These are phyloP conservation scores for Brachionus rotundiformis DNA, from an alignment of 1,140 invertebrate genomes.

Conservation along the genomic window DNA sequence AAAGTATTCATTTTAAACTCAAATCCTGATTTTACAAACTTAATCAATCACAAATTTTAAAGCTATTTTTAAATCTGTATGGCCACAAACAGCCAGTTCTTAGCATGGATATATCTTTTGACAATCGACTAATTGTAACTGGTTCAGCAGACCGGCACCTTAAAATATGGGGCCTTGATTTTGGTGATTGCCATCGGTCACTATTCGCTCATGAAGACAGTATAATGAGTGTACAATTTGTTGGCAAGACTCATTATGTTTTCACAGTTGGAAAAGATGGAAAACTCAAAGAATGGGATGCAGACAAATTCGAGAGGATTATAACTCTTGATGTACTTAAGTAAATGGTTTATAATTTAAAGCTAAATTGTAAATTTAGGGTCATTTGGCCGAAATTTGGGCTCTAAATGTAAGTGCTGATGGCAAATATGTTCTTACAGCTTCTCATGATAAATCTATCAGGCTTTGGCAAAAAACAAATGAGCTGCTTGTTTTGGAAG, in stretches of 20 bases:
- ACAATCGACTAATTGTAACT: conserved; percentile 83
- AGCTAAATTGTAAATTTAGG: conserved; percentile 55
- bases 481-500: conserved; percentile 86
- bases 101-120: conserved; percentile 88
- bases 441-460: conserved; percentile 84
- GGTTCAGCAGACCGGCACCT: conserved; percentile 92
- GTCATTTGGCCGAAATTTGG: conserved; percentile 73
- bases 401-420: conserved; percentile 76
- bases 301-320: conserved; percentile 85
- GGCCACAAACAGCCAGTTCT: conserved; percentile 92
- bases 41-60: conserved; percentile 58
- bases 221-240: conserved; percentile 81
- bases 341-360: conserved; percentile 50
- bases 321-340: conserved; percentile 76
- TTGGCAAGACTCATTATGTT: conserved; percentile 86
- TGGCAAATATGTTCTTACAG: conserved; percentile 77
- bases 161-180: conserved; percentile 97
- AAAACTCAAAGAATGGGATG: conserved; percentile 93
- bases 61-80: conserved; percentile 92
- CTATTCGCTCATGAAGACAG: conserved; percentile 88
- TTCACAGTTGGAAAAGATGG: conserved; percentile 91
- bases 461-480: conserved; percentile 82
- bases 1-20: conserved; percentile 70
- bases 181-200: conserved; percentile 82
- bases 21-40: not conserved